These are phyloP conservation scores for Arrhamphus sclerolepis DNA, from an alignment of 2,797 vertebrate genomes.

Conservation along the genomic window DNA sequence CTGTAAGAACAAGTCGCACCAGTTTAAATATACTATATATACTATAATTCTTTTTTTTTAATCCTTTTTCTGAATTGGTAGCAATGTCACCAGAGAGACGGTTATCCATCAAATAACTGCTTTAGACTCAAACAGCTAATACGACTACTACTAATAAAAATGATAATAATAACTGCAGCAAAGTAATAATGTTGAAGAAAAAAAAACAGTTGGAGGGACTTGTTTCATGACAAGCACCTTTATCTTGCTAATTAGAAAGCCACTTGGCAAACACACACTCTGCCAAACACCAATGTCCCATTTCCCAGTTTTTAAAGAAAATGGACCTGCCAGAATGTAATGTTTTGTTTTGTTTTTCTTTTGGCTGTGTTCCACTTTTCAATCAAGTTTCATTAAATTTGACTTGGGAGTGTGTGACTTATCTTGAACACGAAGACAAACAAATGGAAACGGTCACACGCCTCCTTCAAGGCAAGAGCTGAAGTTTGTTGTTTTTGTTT, in stretches of 20 bases:
- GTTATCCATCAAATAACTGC: too few species aligned
- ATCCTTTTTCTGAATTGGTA: too few species aligned
- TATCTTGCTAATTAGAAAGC: not conserved
- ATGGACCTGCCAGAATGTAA: not conserved
- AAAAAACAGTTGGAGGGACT: not conserved
- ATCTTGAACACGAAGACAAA: not conserved
- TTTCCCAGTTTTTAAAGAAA: not conserved
- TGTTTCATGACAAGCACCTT: not conserved
- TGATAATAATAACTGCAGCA: too few species aligned
- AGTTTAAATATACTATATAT: too few species aligned
- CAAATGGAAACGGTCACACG: not conserved
- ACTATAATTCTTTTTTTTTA: too few species aligned
- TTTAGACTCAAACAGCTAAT: too few species aligned
- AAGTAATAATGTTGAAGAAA: too few species aligned
- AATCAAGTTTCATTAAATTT: not conserved
- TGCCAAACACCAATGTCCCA: not conserved
- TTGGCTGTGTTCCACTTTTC: slow-evolving; percentile 1
- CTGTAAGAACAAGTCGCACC: too few species aligned
- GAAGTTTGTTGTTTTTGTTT: not conserved
- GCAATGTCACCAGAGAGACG: too few species aligned
- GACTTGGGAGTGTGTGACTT: not conserved
- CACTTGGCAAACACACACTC: not conserved
- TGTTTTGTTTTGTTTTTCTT: not conserved
- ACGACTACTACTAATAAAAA: too few species aligned
- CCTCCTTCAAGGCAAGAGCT: not conserved